Base-by-base conservation (phyloP, 2,888 invertebrate species). In the Byasa hedistus region DNA sequence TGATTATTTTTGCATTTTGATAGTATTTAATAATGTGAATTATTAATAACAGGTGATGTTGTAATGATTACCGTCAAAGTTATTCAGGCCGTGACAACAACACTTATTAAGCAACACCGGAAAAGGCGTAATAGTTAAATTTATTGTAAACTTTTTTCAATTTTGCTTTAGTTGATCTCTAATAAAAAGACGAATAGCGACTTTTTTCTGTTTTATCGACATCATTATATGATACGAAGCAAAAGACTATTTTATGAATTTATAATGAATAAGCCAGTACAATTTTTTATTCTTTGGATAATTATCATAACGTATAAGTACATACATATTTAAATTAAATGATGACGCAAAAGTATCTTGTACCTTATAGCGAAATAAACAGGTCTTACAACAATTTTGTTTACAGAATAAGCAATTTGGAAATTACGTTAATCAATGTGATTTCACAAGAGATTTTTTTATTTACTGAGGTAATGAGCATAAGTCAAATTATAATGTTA, bases 371-470 rank as follows among this genome's bases (percentile, higher is more conserved):
- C 12, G 12, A 57, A 36, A 22, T 15, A 58, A 52, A 64, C 64
- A 24, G 39, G 64, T 64, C 52, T 52, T 32, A 39, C 58, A 52
- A 58, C 51, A 52, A 51, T 58, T 23, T 22, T 24, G 44, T 58
- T 23, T 21, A 22, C 27, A 19, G 27, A 24, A 54, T 0, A 54
- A 21, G 68, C 64, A 71, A 70, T 51, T 55, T 27, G 44, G 39
- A 51, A 61, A 27, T 61, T n/a, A 51, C 36, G 36, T 61, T 54
- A 56, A 21, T 61, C 52, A 64, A 73, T 74, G 78, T 78, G 24
- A 55, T 55, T 55, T 24, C 55, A 54, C 10, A 22, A 4, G 0
- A 54, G 1, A 7, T 36, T 36, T 7, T 36, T 19, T 44, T 4
- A 44, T 17, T 44, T 44, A 44, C 32, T 10, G 12, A 3, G 3